Conservation (phyloP, 2,797 vertebrate species). For the Alosa sapidissima region DNA sequence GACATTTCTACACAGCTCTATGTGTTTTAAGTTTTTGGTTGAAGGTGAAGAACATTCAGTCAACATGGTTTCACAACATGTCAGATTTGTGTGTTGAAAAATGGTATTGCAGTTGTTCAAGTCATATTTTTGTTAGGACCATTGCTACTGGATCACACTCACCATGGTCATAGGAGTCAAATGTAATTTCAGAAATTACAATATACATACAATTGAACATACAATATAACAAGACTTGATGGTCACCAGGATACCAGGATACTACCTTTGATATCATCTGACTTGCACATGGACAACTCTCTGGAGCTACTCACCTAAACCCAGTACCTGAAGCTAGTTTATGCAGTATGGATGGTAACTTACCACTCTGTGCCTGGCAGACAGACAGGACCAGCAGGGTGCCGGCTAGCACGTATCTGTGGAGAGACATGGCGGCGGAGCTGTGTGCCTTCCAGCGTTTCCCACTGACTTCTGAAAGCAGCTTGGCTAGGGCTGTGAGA, state of each 20-base stretch:
- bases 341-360: slow-evolving; percentile 37
- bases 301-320: background rate
- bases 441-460: slow-evolving; percentile 2
- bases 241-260: background rate
- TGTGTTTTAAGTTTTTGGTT: background rate
- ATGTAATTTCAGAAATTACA: background rate
- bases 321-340: background rate
- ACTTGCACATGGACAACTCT: background rate
- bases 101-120: background rate
- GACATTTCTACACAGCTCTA: background rate
- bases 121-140: background rate
- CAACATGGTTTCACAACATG: background rate
- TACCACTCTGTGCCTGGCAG: slow-evolving; percentile 52
- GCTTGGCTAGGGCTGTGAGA: slow-evolving; percentile 17
- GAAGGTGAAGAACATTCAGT: background rate
- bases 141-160: background rate
- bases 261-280: background rate
- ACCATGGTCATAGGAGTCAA: background rate
- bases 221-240: too few species aligned
- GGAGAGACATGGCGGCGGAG: slow-evolving; percentile 44
- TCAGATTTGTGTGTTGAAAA: background rate
- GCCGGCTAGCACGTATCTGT: slow-evolving; percentile 34
- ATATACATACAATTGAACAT: too few species aligned
- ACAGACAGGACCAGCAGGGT: slow-evolving; percentile 38
- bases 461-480: background rate